A percentile compares a stretch with the other conserved stretches of the same genome.
Conservation (phyloP, 1,140 invertebrate species). For the Anoplolepis gracilipes region DNA sequence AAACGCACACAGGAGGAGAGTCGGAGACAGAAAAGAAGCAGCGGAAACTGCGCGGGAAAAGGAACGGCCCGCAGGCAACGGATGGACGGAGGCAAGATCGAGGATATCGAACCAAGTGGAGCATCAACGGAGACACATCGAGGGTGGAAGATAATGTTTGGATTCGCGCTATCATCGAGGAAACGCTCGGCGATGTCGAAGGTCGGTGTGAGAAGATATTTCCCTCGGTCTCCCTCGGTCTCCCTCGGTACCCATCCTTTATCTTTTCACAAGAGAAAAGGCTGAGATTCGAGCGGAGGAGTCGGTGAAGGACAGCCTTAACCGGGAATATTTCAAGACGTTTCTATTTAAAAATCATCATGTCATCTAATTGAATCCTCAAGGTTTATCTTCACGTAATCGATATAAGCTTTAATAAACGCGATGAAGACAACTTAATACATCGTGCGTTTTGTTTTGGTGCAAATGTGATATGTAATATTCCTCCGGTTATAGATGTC, state of each 20-base stretch:
- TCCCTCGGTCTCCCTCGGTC: neutral
- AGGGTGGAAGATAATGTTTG: constrained; percentile 35
- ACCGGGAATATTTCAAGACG: neutral
- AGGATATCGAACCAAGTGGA: neutral
- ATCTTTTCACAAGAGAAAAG: constrained; percentile 17
- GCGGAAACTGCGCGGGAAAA: neutral
- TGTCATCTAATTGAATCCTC: neutral
- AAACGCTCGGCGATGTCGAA: constrained; percentile 33
- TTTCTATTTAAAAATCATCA: constrained; percentile 15
- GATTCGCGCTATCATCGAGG: constrained; percentile 32
- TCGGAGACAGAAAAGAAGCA: neutral
- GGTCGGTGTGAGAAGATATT: constrained; percentile 20
- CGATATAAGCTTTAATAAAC: neutral
- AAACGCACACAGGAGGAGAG: neutral
- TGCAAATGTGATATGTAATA: neutral
- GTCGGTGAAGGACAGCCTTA: neutral
- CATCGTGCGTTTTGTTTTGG: neutral
- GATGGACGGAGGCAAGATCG: neutral
- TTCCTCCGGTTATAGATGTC: neutral
- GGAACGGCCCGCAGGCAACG: neutral
- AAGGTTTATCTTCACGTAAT: neutral
- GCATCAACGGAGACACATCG: neutral
- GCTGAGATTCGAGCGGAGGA: neutral
- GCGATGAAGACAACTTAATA: neutral
- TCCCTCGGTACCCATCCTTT: neutral